These are phyloP conservation scores for Sinonovacula constricta DNA, from an alignment of 1,140 invertebrate species.

Conservation along the genomic window DNA sequence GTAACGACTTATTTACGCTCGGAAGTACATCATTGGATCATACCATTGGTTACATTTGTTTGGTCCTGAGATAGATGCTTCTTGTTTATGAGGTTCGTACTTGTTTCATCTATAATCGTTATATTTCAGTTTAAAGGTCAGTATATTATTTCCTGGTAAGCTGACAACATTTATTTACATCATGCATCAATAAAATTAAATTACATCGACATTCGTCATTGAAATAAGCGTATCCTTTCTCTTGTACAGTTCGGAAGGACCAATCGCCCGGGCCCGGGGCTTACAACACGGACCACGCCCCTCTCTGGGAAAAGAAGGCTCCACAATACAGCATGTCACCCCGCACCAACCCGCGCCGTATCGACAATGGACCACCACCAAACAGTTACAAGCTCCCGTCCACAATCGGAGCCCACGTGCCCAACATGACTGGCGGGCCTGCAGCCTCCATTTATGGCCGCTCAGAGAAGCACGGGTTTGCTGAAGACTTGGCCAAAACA, in stretches of 20 bases:
- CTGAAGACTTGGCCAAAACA: slow-evolving; percentile 45
- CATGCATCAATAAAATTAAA: too few species aligned
- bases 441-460: neutral
- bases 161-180: too few species aligned
- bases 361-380: slow-evolving; percentile 23
- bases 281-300: slow-evolving; percentile 37
- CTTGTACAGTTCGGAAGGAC: slow-evolving; percentile 31
- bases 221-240: too few species aligned
- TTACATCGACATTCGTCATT: too few species aligned
- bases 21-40: too few species aligned
- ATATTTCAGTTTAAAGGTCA: too few species aligned
- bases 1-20: too few species aligned
- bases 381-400: slow-evolving; percentile 35
- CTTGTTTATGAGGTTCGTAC: too few species aligned
- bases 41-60: too few species aligned
- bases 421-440: slow-evolving; percentile 16
- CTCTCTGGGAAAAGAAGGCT: slow-evolving; percentile 26
- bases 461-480: slow-evolving; percentile 26
- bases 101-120: too few species aligned
- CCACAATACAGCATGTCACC: slow-evolving; percentile 30
- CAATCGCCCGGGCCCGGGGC: slow-evolving; percentile 34
- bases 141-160: too few species aligned
- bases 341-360: slow-evolving; percentile 7
- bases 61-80: too few species aligned
- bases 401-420: slow-evolving; percentile 23